phyloP scores from a whole-genome alignment of 2,797 vertebrate genomes.

The Simalia tracyae region DNA sequence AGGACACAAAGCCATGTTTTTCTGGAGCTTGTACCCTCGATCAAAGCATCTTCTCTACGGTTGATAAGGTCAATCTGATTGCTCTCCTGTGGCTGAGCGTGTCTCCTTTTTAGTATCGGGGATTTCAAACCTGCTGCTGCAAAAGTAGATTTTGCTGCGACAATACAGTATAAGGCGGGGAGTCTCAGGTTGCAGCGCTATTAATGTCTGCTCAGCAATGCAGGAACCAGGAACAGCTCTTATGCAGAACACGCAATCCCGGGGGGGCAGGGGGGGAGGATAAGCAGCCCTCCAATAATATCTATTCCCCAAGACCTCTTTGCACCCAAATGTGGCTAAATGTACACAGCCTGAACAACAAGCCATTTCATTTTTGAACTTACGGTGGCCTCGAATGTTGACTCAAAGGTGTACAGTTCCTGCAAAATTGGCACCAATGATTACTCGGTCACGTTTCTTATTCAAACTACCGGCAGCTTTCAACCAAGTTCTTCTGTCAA shows the following conservation, averaged over 20 bases:
- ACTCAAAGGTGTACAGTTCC: background rate
- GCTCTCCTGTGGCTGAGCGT: background rate
- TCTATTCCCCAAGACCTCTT: fast-evolving
- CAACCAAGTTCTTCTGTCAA: background rate
- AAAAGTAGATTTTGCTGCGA: slow-evolving; percentile 54
- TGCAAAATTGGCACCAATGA: background rate
- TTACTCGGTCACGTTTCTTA: background rate
- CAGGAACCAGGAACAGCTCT: slow-evolving; percentile 29
- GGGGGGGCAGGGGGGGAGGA: slow-evolving; percentile 18
- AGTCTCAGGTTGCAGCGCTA: slow-evolving; percentile 56
- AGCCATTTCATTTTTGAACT: background rate
- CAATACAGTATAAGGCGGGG: slow-evolving; percentile 6
- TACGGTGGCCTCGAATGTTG: fast-evolving
- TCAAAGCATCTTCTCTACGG: background rate
- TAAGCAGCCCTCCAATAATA: background rate
- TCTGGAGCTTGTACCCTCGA: background rate
- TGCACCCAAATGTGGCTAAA: background rate
- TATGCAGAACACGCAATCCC: slow-evolving; percentile 40
- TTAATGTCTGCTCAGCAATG: slow-evolving; percentile 56
- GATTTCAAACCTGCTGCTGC: slow-evolving; percentile 8
- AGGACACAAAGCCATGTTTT: background rate
- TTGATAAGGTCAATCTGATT: background rate
- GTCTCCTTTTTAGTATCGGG: slow-evolving; percentile 28
- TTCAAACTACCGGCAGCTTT: background rate
- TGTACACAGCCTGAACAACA: background rate